Percentiles rank a stretch among this genome's conserved stretches.
These are phyloP conservation scores for Acromyrmex charruanus DNA, from an alignment of 1,140 invertebrate genomes.

Conservation along the genomic window DNA sequence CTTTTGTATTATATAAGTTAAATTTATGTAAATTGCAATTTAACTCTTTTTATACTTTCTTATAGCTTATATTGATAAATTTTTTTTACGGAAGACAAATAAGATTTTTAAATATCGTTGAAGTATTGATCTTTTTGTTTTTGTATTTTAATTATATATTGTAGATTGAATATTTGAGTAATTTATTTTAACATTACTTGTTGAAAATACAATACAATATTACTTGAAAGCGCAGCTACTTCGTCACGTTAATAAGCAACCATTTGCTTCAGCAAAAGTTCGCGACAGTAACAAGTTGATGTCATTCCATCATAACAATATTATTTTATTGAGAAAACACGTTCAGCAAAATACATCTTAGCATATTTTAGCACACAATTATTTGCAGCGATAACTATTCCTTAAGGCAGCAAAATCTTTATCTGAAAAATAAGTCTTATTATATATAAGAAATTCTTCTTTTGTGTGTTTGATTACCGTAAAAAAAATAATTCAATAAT, in stretches of 20 bases:
- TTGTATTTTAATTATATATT: background rate
- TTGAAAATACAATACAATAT: background rate
- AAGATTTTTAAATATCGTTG: background rate
- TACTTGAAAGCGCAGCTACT: background rate
- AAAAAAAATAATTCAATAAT: background rate
- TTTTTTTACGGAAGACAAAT: background rate
- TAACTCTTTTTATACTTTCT: background rate
- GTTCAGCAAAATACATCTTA: slow-evolving; percentile 1
- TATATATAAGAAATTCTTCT: background rate
- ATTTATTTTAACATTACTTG: background rate
- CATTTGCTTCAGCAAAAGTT: slow-evolving; percentile 11
- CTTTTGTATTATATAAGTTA: background rate
- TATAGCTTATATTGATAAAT: background rate
- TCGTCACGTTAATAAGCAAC: slow-evolving; percentile 3
- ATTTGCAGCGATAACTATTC: background rate
- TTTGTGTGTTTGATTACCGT: background rate
- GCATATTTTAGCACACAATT: background rate
- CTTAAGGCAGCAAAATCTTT: background rate
- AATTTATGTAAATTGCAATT: slow-evolving; percentile 13
- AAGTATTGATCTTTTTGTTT: background rate
- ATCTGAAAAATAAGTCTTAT: background rate
- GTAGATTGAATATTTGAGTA: background rate
- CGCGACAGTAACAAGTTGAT: slow-evolving; percentile 18
- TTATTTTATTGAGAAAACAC: slow-evolving; percentile 20
- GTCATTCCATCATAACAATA: background rate